Percentiles rank a stretch among this genome's conserved stretches.
These are phyloP conservation scores for Hemiscyllium ocellatum DNA, from an alignment of 2,113 vertebrate species.

Conservation along the genomic window DNA sequence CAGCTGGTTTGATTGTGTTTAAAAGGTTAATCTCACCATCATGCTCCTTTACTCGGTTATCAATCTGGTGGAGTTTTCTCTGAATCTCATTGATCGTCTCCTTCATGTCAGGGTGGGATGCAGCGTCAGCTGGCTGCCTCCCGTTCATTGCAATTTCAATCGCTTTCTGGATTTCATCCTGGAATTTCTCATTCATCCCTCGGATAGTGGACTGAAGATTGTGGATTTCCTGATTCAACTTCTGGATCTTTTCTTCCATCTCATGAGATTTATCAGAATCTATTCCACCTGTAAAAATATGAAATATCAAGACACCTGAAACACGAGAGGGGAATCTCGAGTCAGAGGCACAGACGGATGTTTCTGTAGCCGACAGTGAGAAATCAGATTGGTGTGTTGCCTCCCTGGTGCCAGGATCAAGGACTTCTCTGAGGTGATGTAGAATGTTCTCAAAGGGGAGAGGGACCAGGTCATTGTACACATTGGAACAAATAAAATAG, in stretches of 20 bases:
- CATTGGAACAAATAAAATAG: too few relatives aligned
- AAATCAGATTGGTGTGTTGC: too few relatives aligned
- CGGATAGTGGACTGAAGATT: conserved; percentile 66
- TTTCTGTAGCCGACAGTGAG: too few relatives aligned
- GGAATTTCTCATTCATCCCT: conserved; percentile 59
- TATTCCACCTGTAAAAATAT: conserved; percentile 39
- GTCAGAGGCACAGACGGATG: too few relatives aligned
- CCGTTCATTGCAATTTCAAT: conserved; percentile 52
- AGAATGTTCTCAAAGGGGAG: too few relatives aligned
- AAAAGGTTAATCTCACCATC: conserved; percentile 67
- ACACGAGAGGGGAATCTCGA: too few relatives aligned
- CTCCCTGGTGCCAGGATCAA: too few relatives aligned
- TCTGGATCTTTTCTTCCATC: conserved; percentile 75
- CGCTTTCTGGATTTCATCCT: conserved; percentile 49
- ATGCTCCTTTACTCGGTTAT: conserved; percentile 70
- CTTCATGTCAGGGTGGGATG: conserved; percentile 69
- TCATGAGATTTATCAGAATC: conserved; percentile 66
- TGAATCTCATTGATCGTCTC: conserved; percentile 77
- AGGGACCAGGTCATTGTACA: too few relatives aligned
- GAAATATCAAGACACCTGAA: background rate
- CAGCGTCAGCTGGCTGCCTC: conserved; percentile 62
- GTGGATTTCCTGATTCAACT: conserved; percentile 70
- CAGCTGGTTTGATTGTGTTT: conserved; percentile 62
- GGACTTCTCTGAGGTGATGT: too few relatives aligned
- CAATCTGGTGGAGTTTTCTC: conserved; percentile 74